Conservation (phyloP, 2,888 invertebrate genomes). For the Ophraella communa region DNA sequence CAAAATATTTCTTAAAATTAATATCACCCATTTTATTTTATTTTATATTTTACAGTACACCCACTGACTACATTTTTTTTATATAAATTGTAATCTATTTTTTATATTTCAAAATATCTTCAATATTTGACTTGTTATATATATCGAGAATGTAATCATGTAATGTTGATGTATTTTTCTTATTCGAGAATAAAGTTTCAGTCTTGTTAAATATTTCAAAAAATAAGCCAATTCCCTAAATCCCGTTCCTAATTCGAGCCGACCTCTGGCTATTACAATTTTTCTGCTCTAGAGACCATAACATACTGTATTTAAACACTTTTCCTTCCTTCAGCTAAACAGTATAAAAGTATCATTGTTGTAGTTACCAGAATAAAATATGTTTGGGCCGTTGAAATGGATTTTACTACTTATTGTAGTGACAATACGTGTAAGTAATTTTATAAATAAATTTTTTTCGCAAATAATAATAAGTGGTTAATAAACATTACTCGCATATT, state of each 20-base stretch:
- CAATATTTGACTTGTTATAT: background rate
- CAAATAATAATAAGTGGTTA: background rate
- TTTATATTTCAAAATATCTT: background rate
- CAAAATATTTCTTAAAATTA: too few relatives aligned
- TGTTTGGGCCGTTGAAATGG: slow-evolving; percentile 33
- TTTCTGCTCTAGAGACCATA: slow-evolving; percentile 55
- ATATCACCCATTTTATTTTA: too few relatives aligned
- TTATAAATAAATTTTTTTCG: background rate
- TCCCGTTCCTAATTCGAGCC: slow-evolving; percentile 55
- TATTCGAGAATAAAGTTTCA: slow-evolving; percentile 41
- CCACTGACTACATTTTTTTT: background rate
- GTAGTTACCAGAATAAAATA: slow-evolving; percentile 22
- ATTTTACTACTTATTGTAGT: slow-evolving; percentile 37
- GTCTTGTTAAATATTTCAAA: slow-evolving; percentile 24
- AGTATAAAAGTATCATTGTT: slow-evolving; percentile 31
- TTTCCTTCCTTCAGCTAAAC: slow-evolving; percentile 25
- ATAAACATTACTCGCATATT: background rate
- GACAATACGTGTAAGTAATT: slow-evolving; percentile 43
- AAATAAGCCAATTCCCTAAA: slow-evolving; percentile 51
- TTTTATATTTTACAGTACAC: background rate
- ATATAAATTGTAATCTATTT: background rate
- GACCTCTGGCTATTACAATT: slow-evolving; percentile 50
- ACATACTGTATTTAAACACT: slow-evolving; percentile 42
- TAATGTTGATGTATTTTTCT: background rate
- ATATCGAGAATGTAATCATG: background rate